Evolutionary conservation across 2,113 vertebrate species (phyloP).

Genomic region (Poeciliopsis turrubarensis): DNA sequence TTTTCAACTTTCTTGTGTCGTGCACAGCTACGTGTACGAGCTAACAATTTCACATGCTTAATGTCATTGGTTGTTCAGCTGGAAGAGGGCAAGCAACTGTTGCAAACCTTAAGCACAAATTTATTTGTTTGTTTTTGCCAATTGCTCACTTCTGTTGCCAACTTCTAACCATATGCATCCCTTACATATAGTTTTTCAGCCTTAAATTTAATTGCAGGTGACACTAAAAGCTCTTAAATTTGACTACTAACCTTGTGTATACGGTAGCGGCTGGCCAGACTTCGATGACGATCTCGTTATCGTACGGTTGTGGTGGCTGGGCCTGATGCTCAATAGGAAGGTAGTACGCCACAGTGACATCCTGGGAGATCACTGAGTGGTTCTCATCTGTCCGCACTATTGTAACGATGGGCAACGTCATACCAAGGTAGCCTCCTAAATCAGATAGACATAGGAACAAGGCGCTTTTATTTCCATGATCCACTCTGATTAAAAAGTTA

Average conservation of each 20-base stretch:
- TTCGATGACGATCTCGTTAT: slow-evolving; percentile 84
- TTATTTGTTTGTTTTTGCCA: too few species aligned
- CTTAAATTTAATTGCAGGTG: too few species aligned
- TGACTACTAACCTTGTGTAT: slow-evolving; percentile 81
- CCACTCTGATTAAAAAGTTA: background rate
- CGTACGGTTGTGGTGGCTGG: slow-evolving; percentile 80
- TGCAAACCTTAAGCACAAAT: too few species aligned
- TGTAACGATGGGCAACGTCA: slow-evolving; percentile 88
- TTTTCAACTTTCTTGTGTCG: too few species aligned
- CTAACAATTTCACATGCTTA: too few species aligned
- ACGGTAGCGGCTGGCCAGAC: slow-evolving; percentile 84
- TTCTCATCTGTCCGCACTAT: slow-evolving; percentile 82
- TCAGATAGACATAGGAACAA: background rate
- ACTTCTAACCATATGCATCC: too few species aligned
- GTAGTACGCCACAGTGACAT: slow-evolving; percentile 86
- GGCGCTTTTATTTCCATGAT: background rate
- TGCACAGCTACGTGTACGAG: too few species aligned
- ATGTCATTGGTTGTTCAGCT: too few species aligned
- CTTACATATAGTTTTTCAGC: too few species aligned
- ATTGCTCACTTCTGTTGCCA: too few species aligned
- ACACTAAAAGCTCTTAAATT: too few species aligned
- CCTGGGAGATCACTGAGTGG: slow-evolving; percentile 63
- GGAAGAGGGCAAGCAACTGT: too few species aligned
- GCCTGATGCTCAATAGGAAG: slow-evolving; percentile 83
- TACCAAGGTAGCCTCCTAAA: slow-evolving; percentile 83